Evolutionary conservation across 1,140 invertebrate genomes (phyloP), one percentile per base, ranked within the genome.

Genomic region (Ooceraea biroi): DNA sequence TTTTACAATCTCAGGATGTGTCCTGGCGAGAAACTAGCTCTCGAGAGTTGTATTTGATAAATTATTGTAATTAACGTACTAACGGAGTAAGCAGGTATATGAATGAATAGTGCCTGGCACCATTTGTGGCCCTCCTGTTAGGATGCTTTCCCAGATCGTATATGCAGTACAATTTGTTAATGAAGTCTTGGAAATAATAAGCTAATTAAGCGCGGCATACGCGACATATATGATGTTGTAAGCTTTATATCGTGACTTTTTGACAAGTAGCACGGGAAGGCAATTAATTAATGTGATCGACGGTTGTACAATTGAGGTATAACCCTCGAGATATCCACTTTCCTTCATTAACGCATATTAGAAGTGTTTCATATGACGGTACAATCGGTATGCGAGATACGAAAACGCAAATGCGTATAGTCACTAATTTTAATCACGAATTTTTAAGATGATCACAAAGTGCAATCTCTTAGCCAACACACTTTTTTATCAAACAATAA

Each of bases 31-130:
- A 91, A 88, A 84, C 85, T n/a, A n/a, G 85, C 88, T 91, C 90
- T 91, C 87, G 83, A 78, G 76, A 85, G 50, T 85, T 82, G 78
- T 89, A 87, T 89, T 89, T 89, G 78, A 88, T 90, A 90, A 84
- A 85, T 88, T 82, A 88, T 71, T 86, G 76, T 84, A 88, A 89
- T 82, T 86, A 88, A 87, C 89, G 74, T 91, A 90, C 91, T 90
- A 91, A 92, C 93, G 93, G 91, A 94, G 88, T 92, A 94, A 92
- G 92, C 93, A 91, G 92, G 92, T 94, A 94, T 93, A 92, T 92
- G 88, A 93, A 92, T 93, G 93, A 94, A 94, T 94, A 94, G 94
- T 94, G 94, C 94, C 94, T 94, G 93, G 92, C 92, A 94, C 94
- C 93, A 91, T 92, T 94, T 93, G 93, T 94, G 93, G 94, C 93